Evolutionary conservation across 2,888 invertebrate genomes (phyloP).

Genomic region (Spisula solida): DNA sequence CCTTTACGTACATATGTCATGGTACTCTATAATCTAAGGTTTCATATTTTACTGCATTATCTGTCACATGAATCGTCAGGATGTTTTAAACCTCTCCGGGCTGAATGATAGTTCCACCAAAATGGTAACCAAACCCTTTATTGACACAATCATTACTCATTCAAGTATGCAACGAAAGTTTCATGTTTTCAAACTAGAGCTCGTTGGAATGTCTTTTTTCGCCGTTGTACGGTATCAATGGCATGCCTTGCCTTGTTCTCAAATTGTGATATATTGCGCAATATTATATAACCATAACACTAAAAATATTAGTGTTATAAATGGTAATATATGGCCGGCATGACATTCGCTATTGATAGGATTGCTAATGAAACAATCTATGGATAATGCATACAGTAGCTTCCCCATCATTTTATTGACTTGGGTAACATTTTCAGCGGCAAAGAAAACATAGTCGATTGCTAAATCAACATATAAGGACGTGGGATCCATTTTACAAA

Average conservation of each 20-base stretch:
- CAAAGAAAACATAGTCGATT: conserved; percentile 5
- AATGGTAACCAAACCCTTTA: no score
- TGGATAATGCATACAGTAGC: not conserved
- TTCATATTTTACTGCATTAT: not conserved
- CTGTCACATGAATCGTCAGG: not conserved
- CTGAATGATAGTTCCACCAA: no score
- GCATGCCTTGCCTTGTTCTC: not conserved
- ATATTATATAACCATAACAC: not conserved
- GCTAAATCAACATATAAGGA: not conserved
- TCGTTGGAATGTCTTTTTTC: no score
- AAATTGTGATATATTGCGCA: no score
- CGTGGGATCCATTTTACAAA: not conserved
- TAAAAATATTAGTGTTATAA: not conserved
- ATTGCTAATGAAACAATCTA: not conserved
- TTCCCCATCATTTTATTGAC: not conserved
- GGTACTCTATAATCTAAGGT: not conserved
- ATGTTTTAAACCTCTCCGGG: not conserved
- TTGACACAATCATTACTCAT: no score
- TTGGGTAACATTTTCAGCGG: not conserved
- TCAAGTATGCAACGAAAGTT: no score
- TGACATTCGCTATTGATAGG: not conserved
- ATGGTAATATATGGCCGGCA: not conserved
- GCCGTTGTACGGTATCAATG: not conserved
- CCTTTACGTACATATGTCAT: not conserved
- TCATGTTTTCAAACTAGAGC: no score